A percentile compares a stretch with the other conserved stretches of the same genome.
phyloP scores from a whole-genome alignment of 2,113 vertebrate species.

The Malurus melanocephalus region DNA sequence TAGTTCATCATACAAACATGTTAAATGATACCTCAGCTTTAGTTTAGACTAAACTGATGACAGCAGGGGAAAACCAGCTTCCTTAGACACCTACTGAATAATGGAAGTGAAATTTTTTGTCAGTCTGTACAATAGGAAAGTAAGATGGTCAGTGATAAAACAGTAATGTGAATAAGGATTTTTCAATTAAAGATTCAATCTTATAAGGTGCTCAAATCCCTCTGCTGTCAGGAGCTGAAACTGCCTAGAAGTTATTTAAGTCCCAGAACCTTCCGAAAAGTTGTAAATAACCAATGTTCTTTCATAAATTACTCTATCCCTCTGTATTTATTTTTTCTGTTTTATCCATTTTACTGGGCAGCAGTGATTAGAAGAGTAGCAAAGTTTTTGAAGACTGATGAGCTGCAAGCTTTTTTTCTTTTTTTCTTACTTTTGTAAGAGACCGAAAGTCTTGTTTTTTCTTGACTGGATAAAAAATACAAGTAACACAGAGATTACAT shows the following conservation, averaged over 20 bases:
- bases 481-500: not conserved
- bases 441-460: not conserved
- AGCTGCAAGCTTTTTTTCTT: not conserved
- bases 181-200: not conserved
- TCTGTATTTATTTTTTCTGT: not conserved
- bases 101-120: not conserved
- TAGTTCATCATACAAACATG: not conserved
- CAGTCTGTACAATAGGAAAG: not conserved
- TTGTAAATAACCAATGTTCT: not conserved
- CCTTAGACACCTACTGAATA: not conserved
- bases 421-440: not conserved
- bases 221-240: not conserved
- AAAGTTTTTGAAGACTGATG: not conserved
- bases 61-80: not conserved
- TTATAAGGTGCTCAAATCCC: not conserved
- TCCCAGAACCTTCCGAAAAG: not conserved
- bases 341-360: not conserved
- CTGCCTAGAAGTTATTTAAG: not conserved
- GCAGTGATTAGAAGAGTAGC: not conserved
- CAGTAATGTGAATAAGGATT: not conserved
- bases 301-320: not conserved
- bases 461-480: not conserved
- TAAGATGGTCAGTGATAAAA: not conserved
- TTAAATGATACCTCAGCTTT: not conserved
- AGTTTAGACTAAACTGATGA: not conserved